Evolutionary conservation across 2,888 invertebrate species (phyloP).

Genomic region (Meliscaeva auricollis): DNA sequence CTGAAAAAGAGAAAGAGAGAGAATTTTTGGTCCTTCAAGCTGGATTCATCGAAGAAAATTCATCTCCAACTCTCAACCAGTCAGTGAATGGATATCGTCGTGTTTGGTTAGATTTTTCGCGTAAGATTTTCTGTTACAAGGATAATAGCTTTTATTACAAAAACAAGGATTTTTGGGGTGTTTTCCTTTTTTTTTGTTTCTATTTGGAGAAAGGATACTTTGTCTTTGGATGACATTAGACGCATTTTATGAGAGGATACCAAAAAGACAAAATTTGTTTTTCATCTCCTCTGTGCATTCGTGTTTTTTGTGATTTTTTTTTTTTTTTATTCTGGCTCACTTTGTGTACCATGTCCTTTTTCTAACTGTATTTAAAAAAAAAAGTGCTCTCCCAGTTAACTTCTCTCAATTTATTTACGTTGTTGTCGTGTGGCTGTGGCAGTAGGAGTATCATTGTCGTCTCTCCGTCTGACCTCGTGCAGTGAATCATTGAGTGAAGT

Average conservation of each 20-base stretch:
- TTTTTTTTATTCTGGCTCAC: too few relatives aligned
- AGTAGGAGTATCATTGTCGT: slow-evolving; percentile 32
- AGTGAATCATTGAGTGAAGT: slow-evolving; percentile 75
- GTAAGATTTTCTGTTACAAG: background rate
- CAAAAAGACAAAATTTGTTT: background rate
- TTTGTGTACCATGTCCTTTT: slow-evolving; percentile 9
- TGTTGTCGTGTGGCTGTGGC: slow-evolving; percentile 25
- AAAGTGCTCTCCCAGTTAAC: slow-evolving; percentile 55
- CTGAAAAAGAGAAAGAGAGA: slow-evolving; percentile 15
- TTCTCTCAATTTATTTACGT: slow-evolving; percentile 51
- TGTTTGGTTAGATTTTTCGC: slow-evolving; percentile 46
- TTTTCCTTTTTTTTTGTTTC: slow-evolving; percentile 17
- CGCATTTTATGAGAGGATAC: background rate
- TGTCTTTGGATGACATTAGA: slow-evolving; percentile 5
- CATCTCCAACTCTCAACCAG: slow-evolving; percentile 54
- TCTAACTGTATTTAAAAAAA: background rate
- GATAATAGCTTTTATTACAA: background rate
- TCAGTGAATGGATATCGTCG: slow-evolving; percentile 69
- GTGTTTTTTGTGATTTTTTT: too few relatives aligned
- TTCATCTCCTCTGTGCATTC: background rate
- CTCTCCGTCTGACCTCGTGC: slow-evolving; percentile 73
- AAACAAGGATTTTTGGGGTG: slow-evolving; percentile 37
- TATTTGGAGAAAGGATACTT: background rate
- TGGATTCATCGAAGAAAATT: slow-evolving; percentile 59
- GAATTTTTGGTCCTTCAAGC: slow-evolving; percentile 44